Base-by-base conservation (phyloP, 2,113 vertebrate species). In the Alouatta palliata region DNA sequence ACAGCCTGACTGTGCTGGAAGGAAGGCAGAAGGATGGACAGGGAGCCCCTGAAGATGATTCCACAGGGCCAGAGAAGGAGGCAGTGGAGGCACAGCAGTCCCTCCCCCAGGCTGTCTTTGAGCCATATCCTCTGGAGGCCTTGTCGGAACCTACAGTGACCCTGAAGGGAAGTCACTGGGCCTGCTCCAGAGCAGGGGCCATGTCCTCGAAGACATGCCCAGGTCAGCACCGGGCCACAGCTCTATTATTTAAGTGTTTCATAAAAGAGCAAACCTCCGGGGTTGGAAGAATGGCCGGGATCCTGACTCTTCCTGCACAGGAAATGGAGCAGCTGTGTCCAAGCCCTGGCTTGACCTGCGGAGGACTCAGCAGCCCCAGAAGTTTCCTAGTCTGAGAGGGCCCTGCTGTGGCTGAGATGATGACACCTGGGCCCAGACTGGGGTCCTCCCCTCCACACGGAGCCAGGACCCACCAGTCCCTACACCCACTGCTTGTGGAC, bases 231-330 rank as follows among this genome's bases (percentile, higher is more conserved):
- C 58, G 90, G 94, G 90, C 32, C 92, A 96, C 43, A 75, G 27
- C 80, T 95, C 94, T 94, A 76, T 98, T 98, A 97, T 98, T 97
- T 96, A 97, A 96, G 85, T 54, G 35, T 96, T 94, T 97, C 90
- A 95, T 93, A 90, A 96, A 87, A 88, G 91, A 95, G 8, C 75
- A 90, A 93, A 88, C 76, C 96, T 96, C 96, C 45, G 1, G 81
- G 80, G 43, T 90, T 88, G 92, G 94, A 97, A 97, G 96, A 98
- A 98, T 97, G 91, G 47, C 96, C 77, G 23, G 98, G 93, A 94
- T 95, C 73, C 88, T 83, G 95, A 87, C 92, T 94, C 94, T 97
- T 97, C 97, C 97, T 96, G 95, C 84, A 47, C 94, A 80, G 97
- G 97, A 98, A 97, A 40, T 71, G 68, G 54, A 71, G 92, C 95